phyloP scores from a whole-genome alignment of 2,113 vertebrate genomes.

The Ailurus styani region DNA sequence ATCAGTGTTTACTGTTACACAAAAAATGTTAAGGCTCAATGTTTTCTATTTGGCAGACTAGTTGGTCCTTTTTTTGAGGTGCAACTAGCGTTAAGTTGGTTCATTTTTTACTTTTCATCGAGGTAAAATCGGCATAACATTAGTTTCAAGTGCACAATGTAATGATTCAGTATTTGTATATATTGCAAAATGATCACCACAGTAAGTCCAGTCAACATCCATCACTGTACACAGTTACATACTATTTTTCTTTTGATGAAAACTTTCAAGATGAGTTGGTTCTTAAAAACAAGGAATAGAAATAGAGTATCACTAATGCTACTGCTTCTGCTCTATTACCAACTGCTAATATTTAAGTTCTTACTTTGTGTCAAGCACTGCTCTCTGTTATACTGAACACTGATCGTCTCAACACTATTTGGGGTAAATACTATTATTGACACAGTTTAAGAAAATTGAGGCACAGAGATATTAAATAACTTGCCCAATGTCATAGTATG shows the following conservation, averaged over 20 bases:
- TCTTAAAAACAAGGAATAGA: not conserved
- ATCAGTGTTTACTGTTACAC: not conserved
- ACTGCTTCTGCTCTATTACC: not conserved
- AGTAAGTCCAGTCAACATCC: not conserved
- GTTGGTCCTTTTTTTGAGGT: not conserved
- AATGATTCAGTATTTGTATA: not conserved
- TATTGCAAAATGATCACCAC: not conserved
- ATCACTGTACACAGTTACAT: not conserved
- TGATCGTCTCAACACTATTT: not conserved
- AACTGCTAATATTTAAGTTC: not conserved
- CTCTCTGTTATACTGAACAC: not conserved
- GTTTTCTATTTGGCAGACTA: not conserved
- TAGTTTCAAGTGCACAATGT: not conserved
- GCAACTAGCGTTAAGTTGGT: not conserved
- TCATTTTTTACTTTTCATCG: not conserved
- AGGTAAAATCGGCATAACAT: not conserved
- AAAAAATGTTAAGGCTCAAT: not conserved
- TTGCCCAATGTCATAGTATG: not conserved
- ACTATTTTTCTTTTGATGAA: not conserved
- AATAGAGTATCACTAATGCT: not conserved
- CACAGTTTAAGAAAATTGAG: not conserved
- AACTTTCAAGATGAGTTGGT: not conserved
- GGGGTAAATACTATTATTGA: not conserved
- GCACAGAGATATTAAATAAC: not conserved
- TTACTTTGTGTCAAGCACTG: not conserved